phyloP scores from a whole-genome alignment of 2,888 invertebrate species.

The Nemapogon koenigi region DNA sequence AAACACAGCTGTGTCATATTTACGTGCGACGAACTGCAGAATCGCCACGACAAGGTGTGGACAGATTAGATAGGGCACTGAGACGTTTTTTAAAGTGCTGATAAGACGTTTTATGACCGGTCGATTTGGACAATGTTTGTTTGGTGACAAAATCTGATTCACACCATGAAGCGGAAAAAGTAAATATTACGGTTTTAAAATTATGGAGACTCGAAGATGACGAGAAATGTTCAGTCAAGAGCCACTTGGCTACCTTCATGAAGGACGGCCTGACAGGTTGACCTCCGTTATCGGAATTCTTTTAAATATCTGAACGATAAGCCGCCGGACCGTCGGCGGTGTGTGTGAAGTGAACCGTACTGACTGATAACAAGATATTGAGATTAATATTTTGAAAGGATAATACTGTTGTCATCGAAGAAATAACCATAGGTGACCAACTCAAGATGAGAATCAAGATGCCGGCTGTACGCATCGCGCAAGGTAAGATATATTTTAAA shows the following conservation, averaged over 20 bases:
- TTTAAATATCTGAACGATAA: constrained; percentile 46
- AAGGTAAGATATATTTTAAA: constrained; percentile 72
- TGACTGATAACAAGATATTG: constrained; percentile 4
- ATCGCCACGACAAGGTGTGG: constrained; percentile 45
- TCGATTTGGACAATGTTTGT: constrained; percentile 39
- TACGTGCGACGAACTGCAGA: constrained; percentile 40
- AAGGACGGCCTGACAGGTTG: constrained; percentile 38
- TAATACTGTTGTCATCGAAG: constrained; percentile 51
- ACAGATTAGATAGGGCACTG: constrained; percentile 53
- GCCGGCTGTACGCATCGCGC: constrained; percentile 96
- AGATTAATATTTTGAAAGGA: constrained; percentile 18
- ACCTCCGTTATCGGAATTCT: constrained; percentile 44
- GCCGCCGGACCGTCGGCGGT: constrained; percentile 57
- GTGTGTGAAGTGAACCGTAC: constrained; percentile 47
- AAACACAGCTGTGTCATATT: too few relatives aligned
- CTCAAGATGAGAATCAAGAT: constrained; percentile 96
- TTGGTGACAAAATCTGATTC: background rate
- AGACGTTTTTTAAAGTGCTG: constrained; percentile 54
- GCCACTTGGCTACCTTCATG: constrained; percentile 46
- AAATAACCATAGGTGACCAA: constrained; percentile 64
- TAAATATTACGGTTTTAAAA: constrained; percentile 22
- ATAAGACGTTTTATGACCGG: constrained; percentile 49
- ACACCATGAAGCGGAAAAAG: constrained; percentile 60
- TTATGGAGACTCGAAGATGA: constrained; percentile 38
- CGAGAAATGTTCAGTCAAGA: constrained; percentile 28